A percentile compares a stretch with the other conserved stretches of the same genome.
These are phyloP conservation scores for Penaeus chinensis DNA, from an alignment of 1,140 invertebrate genomes.

Conservation along the genomic window DNA sequence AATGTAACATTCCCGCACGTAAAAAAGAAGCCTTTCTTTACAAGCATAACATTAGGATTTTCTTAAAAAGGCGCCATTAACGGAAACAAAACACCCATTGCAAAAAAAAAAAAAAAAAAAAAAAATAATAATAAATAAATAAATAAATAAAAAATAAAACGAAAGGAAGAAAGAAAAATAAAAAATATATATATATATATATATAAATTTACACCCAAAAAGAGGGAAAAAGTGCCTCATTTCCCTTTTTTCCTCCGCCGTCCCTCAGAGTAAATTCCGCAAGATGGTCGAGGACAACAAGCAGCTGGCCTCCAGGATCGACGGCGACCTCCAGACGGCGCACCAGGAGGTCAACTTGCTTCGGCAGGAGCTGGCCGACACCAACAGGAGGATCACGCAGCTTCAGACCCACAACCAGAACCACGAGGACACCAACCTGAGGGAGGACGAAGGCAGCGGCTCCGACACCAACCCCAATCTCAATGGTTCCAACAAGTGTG, in stretches of 20 bases:
- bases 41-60: too few relatives aligned
- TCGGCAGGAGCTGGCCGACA: slow-evolving; percentile 72
- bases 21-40: too few relatives aligned
- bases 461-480: neutral
- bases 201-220: neutral
- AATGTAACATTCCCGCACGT: too few relatives aligned
- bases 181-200: too few relatives aligned
- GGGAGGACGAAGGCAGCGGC: neutral
- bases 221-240: too few relatives aligned
- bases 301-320: slow-evolving; percentile 74
- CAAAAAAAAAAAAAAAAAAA: too few relatives aligned
- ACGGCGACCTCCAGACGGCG: slow-evolving; percentile 75
- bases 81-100: too few relatives aligned
- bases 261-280: slow-evolving; percentile 74
- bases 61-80: too few relatives aligned
- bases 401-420: slow-evolving; percentile 47
- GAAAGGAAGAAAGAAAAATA: too few relatives aligned
- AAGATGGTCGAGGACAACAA: slow-evolving; percentile 80
- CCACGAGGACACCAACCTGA: neutral
- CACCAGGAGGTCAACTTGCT: slow-evolving; percentile 73
- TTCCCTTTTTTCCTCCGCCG: neutral
- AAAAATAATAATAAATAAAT: too few relatives aligned
- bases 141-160: too few relatives aligned
- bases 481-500: slow-evolving; percentile 55
- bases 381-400: slow-evolving; percentile 69